phyloP scores from a whole-genome alignment of 2,888 invertebrate species.

The Thecophora atra region DNA sequence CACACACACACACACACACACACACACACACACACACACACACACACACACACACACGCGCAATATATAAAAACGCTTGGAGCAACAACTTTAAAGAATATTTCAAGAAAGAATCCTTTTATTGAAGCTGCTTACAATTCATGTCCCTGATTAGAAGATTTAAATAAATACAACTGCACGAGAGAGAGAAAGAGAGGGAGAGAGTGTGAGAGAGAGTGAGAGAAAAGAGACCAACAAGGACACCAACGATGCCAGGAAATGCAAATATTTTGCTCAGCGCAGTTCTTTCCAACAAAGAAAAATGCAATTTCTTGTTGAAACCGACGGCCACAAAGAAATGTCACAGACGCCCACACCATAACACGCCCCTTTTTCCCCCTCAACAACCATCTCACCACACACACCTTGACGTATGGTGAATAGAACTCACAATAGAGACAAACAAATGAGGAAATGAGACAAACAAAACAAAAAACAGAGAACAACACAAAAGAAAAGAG shows the following conservation, averaged over 20 bases:
- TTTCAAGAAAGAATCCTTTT: not conserved
- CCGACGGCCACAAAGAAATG: not conserved
- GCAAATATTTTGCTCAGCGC: not conserved
- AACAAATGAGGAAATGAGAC: not conserved
- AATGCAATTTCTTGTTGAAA: not conserved
- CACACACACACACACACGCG: too few relatives aligned
- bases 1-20: too few relatives aligned
- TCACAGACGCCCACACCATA: not conserved
- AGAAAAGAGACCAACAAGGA: not conserved
- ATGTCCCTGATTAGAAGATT: not conserved
- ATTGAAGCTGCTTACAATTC: not conserved
- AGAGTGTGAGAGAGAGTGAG: not conserved
- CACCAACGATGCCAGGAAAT: not conserved
- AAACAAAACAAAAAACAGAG: not conserved
- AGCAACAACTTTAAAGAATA: not conserved
- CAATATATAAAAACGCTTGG: too few relatives aligned
- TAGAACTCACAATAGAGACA: not conserved
- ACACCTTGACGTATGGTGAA: not conserved
- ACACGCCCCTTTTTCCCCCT: too few relatives aligned
- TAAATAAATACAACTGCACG: not conserved
- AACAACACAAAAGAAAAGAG: not conserved
- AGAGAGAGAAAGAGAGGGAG: not conserved
- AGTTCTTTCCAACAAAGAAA: not conserved
- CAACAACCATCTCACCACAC: not conserved
- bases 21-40: too few relatives aligned